Conservation (phyloP, 2,113 vertebrate genomes). For the Rhinoptilus africanus region DNA sequence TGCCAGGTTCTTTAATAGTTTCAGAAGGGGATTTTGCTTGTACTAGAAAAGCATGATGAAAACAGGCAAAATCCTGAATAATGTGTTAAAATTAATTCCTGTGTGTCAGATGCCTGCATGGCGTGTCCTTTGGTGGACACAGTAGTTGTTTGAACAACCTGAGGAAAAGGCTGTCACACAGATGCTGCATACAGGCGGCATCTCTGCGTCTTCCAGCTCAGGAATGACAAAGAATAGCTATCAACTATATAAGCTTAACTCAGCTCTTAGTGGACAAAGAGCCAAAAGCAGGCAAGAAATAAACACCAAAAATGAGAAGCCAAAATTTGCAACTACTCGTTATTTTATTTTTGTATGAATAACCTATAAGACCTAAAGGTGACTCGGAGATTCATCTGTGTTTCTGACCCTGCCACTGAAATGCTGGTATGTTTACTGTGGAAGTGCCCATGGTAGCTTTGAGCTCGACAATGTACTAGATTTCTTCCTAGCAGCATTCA, state of each 20-base stretch:
- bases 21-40: background rate
- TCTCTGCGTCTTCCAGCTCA: background rate
- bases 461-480: background rate
- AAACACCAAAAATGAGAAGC: background rate
- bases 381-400: background rate
- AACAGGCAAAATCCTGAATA: background rate
- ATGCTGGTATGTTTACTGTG: background rate
- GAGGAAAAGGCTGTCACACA: background rate
- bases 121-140: background rate
- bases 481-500: background rate
- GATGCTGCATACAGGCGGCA: background rate
- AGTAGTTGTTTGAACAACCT: background rate
- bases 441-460: background rate
- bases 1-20: background rate
- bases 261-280: background rate
- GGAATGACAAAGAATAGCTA: background rate
- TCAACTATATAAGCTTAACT: background rate
- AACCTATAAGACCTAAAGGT: background rate
- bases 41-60: background rate
- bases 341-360: background rate
- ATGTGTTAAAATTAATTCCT: background rate
- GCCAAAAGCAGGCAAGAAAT: background rate
- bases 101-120: background rate
- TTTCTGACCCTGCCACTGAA: background rate
- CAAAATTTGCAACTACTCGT: background rate